Evolutionary conservation across 2,797 vertebrate species (phyloP).

Genomic region (Okamejei kenojei): DNA sequence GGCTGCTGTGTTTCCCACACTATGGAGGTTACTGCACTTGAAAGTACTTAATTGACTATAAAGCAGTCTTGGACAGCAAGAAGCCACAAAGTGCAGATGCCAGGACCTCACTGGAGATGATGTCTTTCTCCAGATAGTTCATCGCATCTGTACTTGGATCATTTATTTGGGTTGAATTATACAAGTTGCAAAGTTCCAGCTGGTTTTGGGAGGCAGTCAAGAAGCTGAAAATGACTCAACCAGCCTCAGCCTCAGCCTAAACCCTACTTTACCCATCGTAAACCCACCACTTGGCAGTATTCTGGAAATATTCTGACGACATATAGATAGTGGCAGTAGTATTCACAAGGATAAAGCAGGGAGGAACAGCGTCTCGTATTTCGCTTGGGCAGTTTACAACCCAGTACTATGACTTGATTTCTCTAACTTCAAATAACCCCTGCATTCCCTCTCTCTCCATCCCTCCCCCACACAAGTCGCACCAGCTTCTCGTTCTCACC

Average conservation of each 20-base stretch:
- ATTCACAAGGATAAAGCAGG: background rate
- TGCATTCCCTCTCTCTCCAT: too few relatives aligned
- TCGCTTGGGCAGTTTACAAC: too few relatives aligned
- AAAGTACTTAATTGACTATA: background rate
- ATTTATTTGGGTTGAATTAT: background rate
- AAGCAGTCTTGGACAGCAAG: background rate
- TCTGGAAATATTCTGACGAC: background rate
- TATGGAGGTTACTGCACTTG: background rate
- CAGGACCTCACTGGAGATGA: background rate
- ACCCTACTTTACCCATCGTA: background rate
- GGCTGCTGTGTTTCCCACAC: background rate
- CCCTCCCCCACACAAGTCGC: too few relatives aligned
- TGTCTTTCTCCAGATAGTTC: background rate
- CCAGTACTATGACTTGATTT: too few relatives aligned
- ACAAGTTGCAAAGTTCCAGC: background rate
- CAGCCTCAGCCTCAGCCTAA: too few relatives aligned
- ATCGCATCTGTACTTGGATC: background rate
- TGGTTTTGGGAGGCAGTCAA: background rate
- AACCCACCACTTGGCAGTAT: background rate
- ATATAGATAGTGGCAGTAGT: background rate
- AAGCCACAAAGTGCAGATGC: background rate
- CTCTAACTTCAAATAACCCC: too few relatives aligned
- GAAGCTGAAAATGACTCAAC: background rate
- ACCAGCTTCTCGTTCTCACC: too few relatives aligned
- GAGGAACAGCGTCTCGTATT: too few relatives aligned